A percentile compares a stretch with the other conserved stretches of the same genome.
phyloP scores from a whole-genome alignment of 2,113 vertebrate species.

The Oxyruncus cristatus region DNA sequence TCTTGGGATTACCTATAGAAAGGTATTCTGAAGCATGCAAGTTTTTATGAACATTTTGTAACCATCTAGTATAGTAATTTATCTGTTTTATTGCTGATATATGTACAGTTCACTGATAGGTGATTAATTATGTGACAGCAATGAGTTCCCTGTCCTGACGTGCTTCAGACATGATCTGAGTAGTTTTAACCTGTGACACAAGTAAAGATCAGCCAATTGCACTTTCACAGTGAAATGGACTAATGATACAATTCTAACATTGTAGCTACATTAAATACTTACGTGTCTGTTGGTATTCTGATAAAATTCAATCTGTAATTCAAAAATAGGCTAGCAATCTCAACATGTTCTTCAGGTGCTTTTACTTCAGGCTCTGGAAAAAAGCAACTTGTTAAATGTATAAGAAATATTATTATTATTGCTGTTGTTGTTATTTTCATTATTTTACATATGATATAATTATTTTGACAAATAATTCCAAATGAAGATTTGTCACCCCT shows the following conservation, averaged over 20 bases:
- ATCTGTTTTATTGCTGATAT: not conserved
- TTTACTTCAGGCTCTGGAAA: conserved; percentile 58
- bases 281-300: conserved; percentile 63
- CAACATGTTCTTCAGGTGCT: conserved; percentile 74
- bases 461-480: not conserved
- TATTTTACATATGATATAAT: not conserved
- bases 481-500: not conserved
- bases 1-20: not conserved
- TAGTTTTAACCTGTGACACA: not conserved
- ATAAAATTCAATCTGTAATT: conserved; percentile 68
- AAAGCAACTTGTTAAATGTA: not conserved
- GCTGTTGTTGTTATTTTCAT: not conserved
- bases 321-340: conserved; percentile 76
- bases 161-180: not conserved
- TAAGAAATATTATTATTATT: not conserved
- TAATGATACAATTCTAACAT: not conserved
- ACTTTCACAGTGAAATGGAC: not conserved
- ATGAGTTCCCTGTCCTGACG: not conserved
- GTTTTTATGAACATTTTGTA: not conserved
- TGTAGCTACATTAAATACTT: conserved; percentile 48
- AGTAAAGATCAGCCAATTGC: not conserved
- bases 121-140: not conserved
- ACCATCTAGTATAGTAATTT: rapidly evolving
- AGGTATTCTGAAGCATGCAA: not conserved
- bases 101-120: not conserved